These are phyloP conservation scores for Spisula subtruncata DNA, from an alignment of 2,888 invertebrate genomes.

Conservation along the genomic window DNA sequence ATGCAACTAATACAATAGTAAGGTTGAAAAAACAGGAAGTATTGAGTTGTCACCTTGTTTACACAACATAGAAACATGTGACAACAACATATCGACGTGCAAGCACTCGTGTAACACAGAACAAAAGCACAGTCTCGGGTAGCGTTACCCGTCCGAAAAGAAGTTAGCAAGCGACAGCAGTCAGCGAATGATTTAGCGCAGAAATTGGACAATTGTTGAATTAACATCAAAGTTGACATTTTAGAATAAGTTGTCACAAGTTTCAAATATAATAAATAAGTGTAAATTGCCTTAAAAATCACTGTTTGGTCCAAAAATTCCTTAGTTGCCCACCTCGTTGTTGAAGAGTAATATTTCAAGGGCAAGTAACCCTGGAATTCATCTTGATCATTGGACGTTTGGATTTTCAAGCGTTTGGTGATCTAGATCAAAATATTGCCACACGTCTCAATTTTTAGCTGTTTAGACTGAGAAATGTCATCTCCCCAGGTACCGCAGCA, in stretches of 20 bases:
- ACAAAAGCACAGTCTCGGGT: neutral
- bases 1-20: neutral
- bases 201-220: neutral
- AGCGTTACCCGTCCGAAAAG: slow-evolving; percentile 7
- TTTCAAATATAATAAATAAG: neutral
- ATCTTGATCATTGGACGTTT: slow-evolving; percentile 9
- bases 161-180: neutral
- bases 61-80: neutral
- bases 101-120: neutral
- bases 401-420: neutral
- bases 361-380: slow-evolving; percentile 27
- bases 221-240: neutral
- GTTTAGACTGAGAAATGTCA: slow-evolving; percentile 56
- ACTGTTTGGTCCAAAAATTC: slow-evolving; percentile 65
- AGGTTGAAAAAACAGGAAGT: no score
- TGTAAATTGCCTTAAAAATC: neutral
- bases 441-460: neutral
- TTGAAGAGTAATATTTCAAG: slow-evolving; percentile 44
- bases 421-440: slow-evolving; percentile 49
- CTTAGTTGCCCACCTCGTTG: slow-evolving; percentile 68
- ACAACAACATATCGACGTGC: neutral
- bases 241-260: neutral
- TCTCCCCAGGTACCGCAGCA: slow-evolving; percentile 60
- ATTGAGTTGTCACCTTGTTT: neutral
- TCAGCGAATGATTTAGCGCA: neutral